Evolutionary conservation across 2,888 invertebrate species (phyloP), one percentile per base, ranked within the genome.

Genomic region (Lycia hirtaria): DNA sequence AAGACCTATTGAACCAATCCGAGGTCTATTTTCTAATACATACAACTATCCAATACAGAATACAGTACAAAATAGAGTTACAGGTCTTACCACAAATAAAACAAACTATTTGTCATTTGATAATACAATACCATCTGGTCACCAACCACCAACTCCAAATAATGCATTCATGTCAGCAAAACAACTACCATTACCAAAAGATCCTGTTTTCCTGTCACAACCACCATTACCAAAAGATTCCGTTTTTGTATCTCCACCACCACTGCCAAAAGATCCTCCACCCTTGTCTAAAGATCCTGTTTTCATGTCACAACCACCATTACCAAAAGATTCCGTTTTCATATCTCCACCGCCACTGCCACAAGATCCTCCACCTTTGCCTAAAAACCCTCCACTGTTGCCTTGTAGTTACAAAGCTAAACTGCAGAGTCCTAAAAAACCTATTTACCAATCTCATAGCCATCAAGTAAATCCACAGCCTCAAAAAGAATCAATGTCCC

Each of bases 41-140:
- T 44, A 56, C 20, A 51, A 22, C 15, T 59, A 56, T 7, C 15
- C 47, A 32, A 5, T 19, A 41, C 48, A 47, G 22, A 30, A 28
- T 43, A 55, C 22, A 38, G 22, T 52, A 15, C 52, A 43, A 48
- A 57, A 22, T 17, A 41, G 15, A 56, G 9, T 55, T 40, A 72
- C 71, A 49, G 81, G 85, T 60, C 83, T 83, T 56, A 76, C 74
- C 37, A 78, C 78, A 17, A 73, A 81, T 38, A 30, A 44, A 28
- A 4, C 12, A 32, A 45, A 47, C 26, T 86, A 76, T 61, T 62
- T 78, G 51, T 65, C 80, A 30, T 84, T 83, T 78, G 80, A 83
- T 61, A 78, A 71, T 61, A 62, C 75, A 12, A 38, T 64, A 37
- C 17, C 48, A 9, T 45, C 40, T 22, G 35, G 67, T 14, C 30